Evolutionary conservation across 2,113 vertebrate genomes (phyloP), one percentile per base, ranked within the genome.

Genomic region (Climacteris rufus): DNA sequence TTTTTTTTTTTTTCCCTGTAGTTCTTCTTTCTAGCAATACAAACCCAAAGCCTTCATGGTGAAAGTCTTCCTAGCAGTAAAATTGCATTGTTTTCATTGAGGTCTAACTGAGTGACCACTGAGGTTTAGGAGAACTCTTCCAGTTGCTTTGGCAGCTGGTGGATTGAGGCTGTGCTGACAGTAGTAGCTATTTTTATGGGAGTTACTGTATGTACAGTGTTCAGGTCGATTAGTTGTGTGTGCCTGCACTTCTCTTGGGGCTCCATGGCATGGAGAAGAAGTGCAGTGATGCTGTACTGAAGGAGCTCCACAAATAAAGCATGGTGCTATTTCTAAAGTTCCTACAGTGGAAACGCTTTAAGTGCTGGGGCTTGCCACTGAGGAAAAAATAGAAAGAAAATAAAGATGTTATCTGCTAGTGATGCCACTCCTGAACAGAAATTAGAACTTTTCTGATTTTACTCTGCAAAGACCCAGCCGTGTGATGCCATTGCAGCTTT

Each of bases 11-110:
- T 37, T 42, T 5, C 5, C 2, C 2, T 16, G 24, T 80, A 22
- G 33, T 81, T 88, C 47, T 78, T 84, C 94, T 94, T 96, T 92
- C 91, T 90, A 94, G 91, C 90, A 95, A 94, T 84, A 96, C 25
- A 89, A 95, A 60, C 56, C 69, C 65, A 63, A 82, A 89, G 39
- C 44, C 74, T 86, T 94, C 27, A 35, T 40, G n/a, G 33, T 49
- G 53, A 76, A 87, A 87, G 56, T 56, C 56, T 68, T 64, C 54
- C 56, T 94, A 3, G 2, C 54, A 70, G 65, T 78, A 42, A 78
- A 90, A 54, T 52, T n/a, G 52, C 15, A 30, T 89, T 59, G 33
- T 94, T 94, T 90, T 83, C 49, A 45, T 59, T 93, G 94, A 89
- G 72, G 86, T 83, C 44, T 56, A 30, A 47, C 53, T 86, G 76